Evolutionary conservation across 2,888 invertebrate genomes (phyloP), one percentile per base, ranked within the genome.

Genomic region (Cheilosia vernalis): DNA sequence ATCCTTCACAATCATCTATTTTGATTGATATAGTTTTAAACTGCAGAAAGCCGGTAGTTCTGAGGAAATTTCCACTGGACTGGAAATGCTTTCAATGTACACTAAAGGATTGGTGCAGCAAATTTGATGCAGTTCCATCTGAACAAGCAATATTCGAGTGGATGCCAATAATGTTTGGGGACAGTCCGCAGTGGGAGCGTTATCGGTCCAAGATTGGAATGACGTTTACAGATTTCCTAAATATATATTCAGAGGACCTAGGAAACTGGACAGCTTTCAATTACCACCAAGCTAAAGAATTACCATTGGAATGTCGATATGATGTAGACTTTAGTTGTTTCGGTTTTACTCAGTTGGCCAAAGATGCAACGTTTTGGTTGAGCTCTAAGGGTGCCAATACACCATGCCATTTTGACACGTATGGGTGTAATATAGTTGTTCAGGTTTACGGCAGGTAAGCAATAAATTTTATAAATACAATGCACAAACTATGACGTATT

Each of bases 361-460:
- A 97, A 81, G 95, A 97, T 87, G 95, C 95, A 61, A 97, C 97
- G 2, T 92, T 98, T 70, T 98, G 98, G 98, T 94, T 98, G 88
- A 97, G 98, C 37, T 96, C 95, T 81, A 93, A 93, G 89, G 96
- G 97, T 2, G 96, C 98, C 2, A 97, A 98, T 90, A 99, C 99
- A 0, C 97, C 98, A 2, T 97, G 98, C 84, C 99, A 99, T 91
- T 95, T 95, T 90, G 99, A 99, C 91, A 96, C 97, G 0, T 99
- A 98, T 92, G 98, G 98, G 0, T 96, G 95, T 88, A 99, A 99
- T 92, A 94, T 99, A 89, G 96, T 99, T 10, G 96, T 96, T 64
- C 99, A 99, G 93, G 92, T 98, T 64, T 94, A 94, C 92, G 98
- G 98, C 90, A 96, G 94, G 98, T 97, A 91, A 88, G 88, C 73